phyloP scores from a whole-genome alignment of 2,113 vertebrate genomes.

The Lonchura striata region DNA sequence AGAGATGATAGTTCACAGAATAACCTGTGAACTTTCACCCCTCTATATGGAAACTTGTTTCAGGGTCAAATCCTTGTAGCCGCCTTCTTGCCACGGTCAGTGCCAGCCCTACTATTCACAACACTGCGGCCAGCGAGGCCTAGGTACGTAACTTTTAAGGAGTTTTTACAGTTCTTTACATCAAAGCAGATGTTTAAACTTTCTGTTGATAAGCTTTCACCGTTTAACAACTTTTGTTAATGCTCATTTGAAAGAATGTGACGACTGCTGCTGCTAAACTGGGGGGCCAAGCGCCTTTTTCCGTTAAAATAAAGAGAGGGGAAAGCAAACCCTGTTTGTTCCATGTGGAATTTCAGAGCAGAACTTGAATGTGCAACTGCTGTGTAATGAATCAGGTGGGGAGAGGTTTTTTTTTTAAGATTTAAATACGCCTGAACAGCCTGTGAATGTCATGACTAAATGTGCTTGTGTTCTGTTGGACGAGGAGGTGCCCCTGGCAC shows the following conservation, averaged over 20 bases:
- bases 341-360: conserved; percentile 67
- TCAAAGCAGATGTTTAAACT: conserved; percentile 73
- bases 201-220: conserved; percentile 72
- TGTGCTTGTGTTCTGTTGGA: conserved; percentile 76
- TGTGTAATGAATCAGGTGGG: conserved; percentile 65
- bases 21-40: conserved; percentile 95
- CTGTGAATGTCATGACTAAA: conserved; percentile 72
- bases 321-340: conserved; percentile 42
- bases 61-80: conserved; percentile 95
- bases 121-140: conserved; percentile 88
- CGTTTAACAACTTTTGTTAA: conserved; percentile 61
- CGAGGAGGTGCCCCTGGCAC: conserved; percentile 75
- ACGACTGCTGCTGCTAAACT: conserved; percentile 60
- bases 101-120: conserved; percentile 91
- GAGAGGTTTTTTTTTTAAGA: conserved; percentile 56
- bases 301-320: neutral
- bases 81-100: conserved; percentile 92
- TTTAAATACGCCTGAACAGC: conserved; percentile 62
- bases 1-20: conserved; percentile 92
- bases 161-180: conserved; percentile 82
- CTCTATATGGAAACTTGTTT: conserved; percentile 96
- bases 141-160: conserved; percentile 91
- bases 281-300: conserved; percentile 58
- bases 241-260: conserved; percentile 65
- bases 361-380: conserved; percentile 62